Conservation (phyloP, 2,888 invertebrate species). For the Acanthopleura granulata region DNA sequence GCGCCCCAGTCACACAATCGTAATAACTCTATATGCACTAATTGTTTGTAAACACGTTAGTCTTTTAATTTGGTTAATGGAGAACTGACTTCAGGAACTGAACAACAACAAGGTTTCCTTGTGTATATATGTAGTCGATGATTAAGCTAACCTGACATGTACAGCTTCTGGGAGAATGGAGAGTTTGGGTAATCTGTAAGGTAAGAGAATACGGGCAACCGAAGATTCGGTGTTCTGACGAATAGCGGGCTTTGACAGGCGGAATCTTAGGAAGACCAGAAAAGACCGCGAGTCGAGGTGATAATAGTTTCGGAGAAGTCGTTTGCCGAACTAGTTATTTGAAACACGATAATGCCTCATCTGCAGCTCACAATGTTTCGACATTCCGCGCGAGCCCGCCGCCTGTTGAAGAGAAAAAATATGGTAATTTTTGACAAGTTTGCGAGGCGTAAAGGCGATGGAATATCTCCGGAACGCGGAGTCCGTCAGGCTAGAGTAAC, state of each 20-base stretch:
- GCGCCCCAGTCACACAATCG: no score
- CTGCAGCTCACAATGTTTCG: neutral
- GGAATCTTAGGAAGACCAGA: neutral
- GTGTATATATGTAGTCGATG: no score
- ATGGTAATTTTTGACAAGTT: slow-evolving; percentile 15
- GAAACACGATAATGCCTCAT: slow-evolving; percentile 19
- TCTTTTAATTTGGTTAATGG: no score
- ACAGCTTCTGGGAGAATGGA: no score
- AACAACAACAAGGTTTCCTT: no score
- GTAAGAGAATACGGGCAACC: no score
- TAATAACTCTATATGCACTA: no score
- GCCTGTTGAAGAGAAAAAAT: slow-evolving; percentile 14
- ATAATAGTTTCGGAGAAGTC: neutral
- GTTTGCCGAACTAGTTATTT: slow-evolving; percentile 10
- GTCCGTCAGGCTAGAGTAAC: neutral
- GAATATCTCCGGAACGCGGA: slow-evolving; percentile 4
- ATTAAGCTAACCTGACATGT: no score
- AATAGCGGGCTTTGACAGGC: neutral
- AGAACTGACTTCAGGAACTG: no score
- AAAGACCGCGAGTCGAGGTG: neutral
- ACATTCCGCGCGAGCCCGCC: slow-evolving; percentile 7
- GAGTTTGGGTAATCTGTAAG: no score
- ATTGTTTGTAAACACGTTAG: no score
- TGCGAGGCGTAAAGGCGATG: slow-evolving; percentile 12
- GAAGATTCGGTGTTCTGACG: no score